Evolutionary conservation across 2,113 vertebrate genomes (phyloP).

Genomic region (Rhipidura dahli): DNA sequence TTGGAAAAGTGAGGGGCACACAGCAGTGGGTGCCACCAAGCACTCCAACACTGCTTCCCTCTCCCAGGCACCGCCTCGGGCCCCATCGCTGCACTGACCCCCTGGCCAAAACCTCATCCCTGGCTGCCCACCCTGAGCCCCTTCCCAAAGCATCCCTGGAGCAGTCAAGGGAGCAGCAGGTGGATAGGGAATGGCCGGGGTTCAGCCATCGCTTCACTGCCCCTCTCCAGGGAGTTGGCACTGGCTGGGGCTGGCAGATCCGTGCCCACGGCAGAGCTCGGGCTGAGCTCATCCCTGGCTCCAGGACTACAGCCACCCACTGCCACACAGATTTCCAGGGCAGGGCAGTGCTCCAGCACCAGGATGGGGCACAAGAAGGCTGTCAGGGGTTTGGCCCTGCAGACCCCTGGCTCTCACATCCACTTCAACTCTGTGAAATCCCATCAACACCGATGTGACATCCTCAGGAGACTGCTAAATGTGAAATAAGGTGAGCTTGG

Average conservation of each 20-base stretch:
- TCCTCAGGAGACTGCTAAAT: rapidly evolving
- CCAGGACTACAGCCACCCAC: rapidly evolving
- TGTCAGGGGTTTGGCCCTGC: background rate
- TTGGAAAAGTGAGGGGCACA: rapidly evolving
- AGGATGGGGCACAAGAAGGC: background rate
- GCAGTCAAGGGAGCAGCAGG: background rate
- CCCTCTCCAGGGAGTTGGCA: background rate
- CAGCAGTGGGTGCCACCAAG: rapidly evolving
- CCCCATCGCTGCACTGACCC: background rate
- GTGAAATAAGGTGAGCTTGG: background rate
- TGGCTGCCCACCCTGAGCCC: background rate
- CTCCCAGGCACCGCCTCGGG: rapidly evolving
- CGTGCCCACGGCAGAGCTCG: background rate
- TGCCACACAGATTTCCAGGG: background rate
- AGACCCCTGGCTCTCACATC: background rate
- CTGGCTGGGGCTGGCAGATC: background rate
- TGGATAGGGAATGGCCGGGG: rapidly evolving
- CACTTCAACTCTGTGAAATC: background rate
- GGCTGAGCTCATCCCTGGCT: background rate
- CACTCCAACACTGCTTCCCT: rapidly evolving
- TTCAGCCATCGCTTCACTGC: rapidly evolving
- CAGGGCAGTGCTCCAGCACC: background rate
- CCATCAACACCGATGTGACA: rapidly evolving
- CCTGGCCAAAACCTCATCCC: background rate
- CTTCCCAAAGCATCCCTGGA: background rate